Conservation (phyloP, 1,140 invertebrate species). For the Pogonomyrmex californicus region DNA sequence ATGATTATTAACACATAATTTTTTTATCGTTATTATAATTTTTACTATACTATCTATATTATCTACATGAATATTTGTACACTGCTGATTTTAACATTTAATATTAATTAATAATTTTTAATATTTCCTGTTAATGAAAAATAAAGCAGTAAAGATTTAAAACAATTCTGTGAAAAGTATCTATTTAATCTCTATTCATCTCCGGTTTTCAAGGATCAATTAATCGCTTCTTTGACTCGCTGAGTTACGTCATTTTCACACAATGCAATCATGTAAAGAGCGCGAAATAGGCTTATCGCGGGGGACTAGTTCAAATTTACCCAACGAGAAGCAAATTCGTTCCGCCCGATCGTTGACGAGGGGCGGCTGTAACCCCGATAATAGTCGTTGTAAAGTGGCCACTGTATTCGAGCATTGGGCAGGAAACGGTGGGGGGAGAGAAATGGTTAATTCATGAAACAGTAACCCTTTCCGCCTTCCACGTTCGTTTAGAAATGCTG, state of each 20-base stretch:
- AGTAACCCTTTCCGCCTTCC: conserved; percentile 38
- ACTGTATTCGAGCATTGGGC: conserved; percentile 46
- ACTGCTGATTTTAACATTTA: neutral
- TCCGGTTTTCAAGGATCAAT: neutral
- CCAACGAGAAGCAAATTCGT: conserved; percentile 47
- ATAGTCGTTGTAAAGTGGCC: conserved; percentile 68
- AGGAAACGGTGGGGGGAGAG: conserved; percentile 25
- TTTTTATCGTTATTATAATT: neutral
- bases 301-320: conserved; percentile 53
- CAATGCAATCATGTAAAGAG: conserved; percentile 25
- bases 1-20: neutral
- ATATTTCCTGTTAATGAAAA: neutral
- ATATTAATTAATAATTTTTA: too few relatives aligned
- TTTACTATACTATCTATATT: neutral
- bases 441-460: conserved; percentile 81
- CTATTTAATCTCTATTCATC: neutral
- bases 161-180: neutral
- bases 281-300: conserved; percentile 52
- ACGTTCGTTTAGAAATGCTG: conserved; percentile 59
- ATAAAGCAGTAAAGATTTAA: neutral
- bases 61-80: neutral
- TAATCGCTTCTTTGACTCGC: neutral
- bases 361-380: conserved; percentile 59
- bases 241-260: neutral
- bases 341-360: conserved; percentile 25